These are phyloP conservation scores for Andrena praecox DNA, from an alignment of 2,888 invertebrate genomes.

Conservation along the genomic window DNA sequence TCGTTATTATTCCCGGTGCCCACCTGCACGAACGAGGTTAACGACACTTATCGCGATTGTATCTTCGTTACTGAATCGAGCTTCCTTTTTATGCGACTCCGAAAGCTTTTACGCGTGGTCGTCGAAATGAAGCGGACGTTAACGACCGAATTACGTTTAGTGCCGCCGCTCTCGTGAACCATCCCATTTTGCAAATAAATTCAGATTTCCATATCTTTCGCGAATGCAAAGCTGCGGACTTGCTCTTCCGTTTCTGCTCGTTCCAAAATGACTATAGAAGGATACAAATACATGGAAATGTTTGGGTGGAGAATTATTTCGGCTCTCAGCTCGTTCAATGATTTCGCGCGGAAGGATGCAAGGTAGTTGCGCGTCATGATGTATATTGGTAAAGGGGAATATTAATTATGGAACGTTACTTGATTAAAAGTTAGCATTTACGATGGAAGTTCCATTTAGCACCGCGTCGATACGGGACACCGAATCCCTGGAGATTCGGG, in stretches of 20 bases:
- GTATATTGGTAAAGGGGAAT: neutral
- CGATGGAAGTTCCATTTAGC: slow-evolving; percentile 10
- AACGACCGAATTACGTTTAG: slow-evolving; percentile 5
- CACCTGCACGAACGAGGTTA: slow-evolving; percentile 63
- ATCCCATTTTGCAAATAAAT: neutral
- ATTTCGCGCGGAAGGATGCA: no score
- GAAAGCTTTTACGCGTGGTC: slow-evolving; percentile 1
- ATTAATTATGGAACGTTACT: neutral
- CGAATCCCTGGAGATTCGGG: slow-evolving; percentile 18
- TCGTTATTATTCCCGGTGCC: slow-evolving; percentile 53
- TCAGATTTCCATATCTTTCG: no score
- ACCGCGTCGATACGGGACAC: neutral
- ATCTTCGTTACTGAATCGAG: slow-evolving; percentile 21
- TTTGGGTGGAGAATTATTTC: no score
- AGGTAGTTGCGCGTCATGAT: neutral
- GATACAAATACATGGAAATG: no score
- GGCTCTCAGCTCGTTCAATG: no score
- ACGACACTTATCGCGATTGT: slow-evolving; percentile 57
- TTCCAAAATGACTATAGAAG: no score
- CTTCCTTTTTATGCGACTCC: slow-evolving; percentile 20
- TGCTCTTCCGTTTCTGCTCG: no score
- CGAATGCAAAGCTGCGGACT: no score
- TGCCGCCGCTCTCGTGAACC: neutral
- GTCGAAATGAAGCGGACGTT: neutral
- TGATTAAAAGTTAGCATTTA: slow-evolving; percentile 3